Evolutionary conservation across 2,797 vertebrate species (phyloP), one percentile per base, ranked within the genome.

Genomic region (Hoplostethus atlanticus): DNA sequence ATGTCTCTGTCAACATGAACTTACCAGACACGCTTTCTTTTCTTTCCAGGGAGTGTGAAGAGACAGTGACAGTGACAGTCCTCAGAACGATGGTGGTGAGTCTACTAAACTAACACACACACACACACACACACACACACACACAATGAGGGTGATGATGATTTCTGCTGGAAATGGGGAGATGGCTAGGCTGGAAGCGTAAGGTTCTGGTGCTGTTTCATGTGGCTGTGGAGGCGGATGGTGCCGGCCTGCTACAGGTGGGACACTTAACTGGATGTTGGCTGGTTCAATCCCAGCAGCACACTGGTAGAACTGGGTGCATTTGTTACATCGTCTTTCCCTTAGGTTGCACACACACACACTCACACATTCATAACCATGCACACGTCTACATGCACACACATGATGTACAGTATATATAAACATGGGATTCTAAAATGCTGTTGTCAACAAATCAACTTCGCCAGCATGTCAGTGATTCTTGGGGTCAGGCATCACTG

Each of bases 21-120:
- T 70, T 12, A 34, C 17, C 44, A 51, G 1, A 51, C 64, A 63
- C 0, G 36, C 0, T 76, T 60, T 78, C 1, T 73, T 58, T 88
- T 9, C 87, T 11, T 90, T 88, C 87, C 91, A 99, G 98, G 91
- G 96, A 98, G 77, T 95, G 95, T 9, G 94, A 94, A 40, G 96
- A 96, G 4, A 91, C 91, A 25, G 84, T 99, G 80, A 93, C 88
- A 3, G 84, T 99, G 89, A 98, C 97, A 0, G 73, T 99, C 81
- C 93, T 97, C 86, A 96, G 98, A 93, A 96, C 94, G 81, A 91
- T 94, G 0, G 90, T 93, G 92, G 95, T 96, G 74, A 95, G 94
- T 91, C 21, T 30, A 42, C 4, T 67, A 64, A 47, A 28, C 15
- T n/a, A 50, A 42, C 42, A 63, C 11, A 64, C 47, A 48, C 40